Percentiles rank a stretch among this genome's conserved stretches.
Evolutionary conservation across 2,113 vertebrate species (phyloP).

Genomic region (Pituophis catenifer): DNA sequence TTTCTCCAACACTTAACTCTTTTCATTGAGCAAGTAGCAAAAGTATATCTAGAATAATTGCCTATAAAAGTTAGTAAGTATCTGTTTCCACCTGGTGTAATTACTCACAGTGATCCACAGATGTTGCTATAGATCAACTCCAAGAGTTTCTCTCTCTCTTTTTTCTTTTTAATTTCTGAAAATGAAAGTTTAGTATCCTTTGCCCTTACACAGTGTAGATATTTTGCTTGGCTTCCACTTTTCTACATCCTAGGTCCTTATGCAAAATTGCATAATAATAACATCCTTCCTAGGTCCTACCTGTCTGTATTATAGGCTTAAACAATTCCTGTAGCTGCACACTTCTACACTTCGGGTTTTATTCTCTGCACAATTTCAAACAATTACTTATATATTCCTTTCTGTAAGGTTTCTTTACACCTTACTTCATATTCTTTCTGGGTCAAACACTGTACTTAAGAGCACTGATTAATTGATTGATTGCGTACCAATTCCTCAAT

Average conservation of each 20-base stretch:
- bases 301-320: not conserved
- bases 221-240: not conserved
- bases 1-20: not conserved
- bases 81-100: not conserved
- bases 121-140: not conserved
- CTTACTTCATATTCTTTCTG: not conserved
- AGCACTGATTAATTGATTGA: not conserved
- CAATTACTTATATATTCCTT: not conserved
- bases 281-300: not conserved
- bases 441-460: not conserved
- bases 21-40: not conserved
- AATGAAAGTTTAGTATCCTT: not conserved
- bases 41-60: not conserved
- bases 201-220: not conserved
- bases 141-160: not conserved
- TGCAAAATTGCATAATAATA: not conserved
- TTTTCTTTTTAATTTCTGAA: not conserved
- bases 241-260: not conserved
- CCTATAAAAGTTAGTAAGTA: not conserved
- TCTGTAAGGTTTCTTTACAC: not conserved
- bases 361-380: not conserved
- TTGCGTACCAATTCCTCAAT: not conserved
- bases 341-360: not conserved
- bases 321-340: not conserved
- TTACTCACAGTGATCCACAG: not conserved